phyloP scores from a whole-genome alignment of 2,888 invertebrate genomes.

The Aleiodes testaceus region DNA sequence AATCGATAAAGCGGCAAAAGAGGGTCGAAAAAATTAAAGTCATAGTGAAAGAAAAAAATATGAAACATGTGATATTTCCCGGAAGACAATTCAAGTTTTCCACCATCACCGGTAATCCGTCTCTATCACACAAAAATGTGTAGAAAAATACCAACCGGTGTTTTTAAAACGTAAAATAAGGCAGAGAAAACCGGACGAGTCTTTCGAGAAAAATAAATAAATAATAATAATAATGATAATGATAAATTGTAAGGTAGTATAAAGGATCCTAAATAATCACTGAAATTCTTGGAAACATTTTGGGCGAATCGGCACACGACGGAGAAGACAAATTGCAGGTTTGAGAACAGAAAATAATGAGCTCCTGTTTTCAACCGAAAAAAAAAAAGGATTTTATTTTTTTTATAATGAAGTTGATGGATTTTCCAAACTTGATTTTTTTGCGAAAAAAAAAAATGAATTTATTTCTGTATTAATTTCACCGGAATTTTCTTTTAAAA shows the following conservation, averaged over 20 bases:
- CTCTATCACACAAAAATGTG: too few relatives aligned
- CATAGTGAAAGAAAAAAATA: too few relatives aligned
- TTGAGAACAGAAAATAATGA: slow-evolving; percentile 68
- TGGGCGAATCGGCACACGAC: slow-evolving; percentile 55
- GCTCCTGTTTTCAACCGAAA: slow-evolving; percentile 63
- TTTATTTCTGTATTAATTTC: background rate
- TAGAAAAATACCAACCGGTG: too few relatives aligned
- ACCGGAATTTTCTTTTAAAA: background rate
- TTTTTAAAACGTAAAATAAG: background rate
- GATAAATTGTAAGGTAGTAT: slow-evolving; percentile 7
- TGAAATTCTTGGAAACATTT: slow-evolving; percentile 64
- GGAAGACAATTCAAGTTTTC: too few relatives aligned
- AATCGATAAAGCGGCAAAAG: too few relatives aligned
- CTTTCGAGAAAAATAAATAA: slow-evolving; percentile 25
- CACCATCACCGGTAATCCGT: too few relatives aligned
- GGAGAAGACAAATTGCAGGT: slow-evolving; percentile 71
- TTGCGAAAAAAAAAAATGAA: background rate
- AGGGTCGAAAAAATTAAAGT: too few relatives aligned
- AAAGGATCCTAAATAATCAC: slow-evolving; percentile 36
- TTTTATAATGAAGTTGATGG: background rate
- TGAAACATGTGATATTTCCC: too few relatives aligned
- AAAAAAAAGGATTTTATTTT: background rate
- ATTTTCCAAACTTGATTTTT: background rate
- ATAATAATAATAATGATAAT: slow-evolving; percentile 34
- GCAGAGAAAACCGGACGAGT: slow-evolving; percentile 22